Evolutionary conservation across 2,888 invertebrate genomes (phyloP).

Genomic region (Brachyptera putata): DNA sequence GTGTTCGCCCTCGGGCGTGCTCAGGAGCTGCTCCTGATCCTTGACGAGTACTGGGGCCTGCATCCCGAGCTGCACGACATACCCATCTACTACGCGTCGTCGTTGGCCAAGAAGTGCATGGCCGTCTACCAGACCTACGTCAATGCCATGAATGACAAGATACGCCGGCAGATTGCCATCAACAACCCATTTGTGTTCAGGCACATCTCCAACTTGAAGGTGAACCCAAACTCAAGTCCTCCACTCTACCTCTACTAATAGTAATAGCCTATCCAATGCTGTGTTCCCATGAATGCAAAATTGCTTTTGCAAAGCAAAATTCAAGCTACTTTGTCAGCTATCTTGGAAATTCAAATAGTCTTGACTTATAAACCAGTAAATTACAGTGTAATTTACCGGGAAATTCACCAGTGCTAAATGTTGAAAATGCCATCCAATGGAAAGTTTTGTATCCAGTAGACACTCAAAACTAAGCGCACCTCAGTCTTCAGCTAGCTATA

Average conservation of each 20-base stretch:
- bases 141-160: constrained; percentile 98
- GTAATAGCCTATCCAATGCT: neutral
- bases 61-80: constrained; percentile 97
- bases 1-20: constrained; percentile 98
- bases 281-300: too few relatives aligned
- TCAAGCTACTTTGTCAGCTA: neutral
- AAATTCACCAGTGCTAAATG: too few relatives aligned
- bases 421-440: too few relatives aligned
- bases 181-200: constrained; percentile 99
- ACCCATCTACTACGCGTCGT: constrained; percentile 99
- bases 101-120: constrained; percentile 99
- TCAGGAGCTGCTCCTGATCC: constrained; percentile 88
- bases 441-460: too few relatives aligned
- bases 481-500: too few relatives aligned
- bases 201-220: constrained; percentile 92
- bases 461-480: too few relatives aligned
- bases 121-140: constrained; percentile 99
- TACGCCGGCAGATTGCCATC: constrained; percentile 91
- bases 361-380: too few relatives aligned
- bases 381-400: too few relatives aligned
- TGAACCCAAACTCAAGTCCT: too few relatives aligned
- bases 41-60: constrained; percentile 97
- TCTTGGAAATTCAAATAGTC: too few relatives aligned
- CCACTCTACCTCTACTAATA: too few relatives aligned
- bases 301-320: too few relatives aligned